Base-by-base conservation (phyloP, 2,888 invertebrate species). In the Parnassius orleans region DNA sequence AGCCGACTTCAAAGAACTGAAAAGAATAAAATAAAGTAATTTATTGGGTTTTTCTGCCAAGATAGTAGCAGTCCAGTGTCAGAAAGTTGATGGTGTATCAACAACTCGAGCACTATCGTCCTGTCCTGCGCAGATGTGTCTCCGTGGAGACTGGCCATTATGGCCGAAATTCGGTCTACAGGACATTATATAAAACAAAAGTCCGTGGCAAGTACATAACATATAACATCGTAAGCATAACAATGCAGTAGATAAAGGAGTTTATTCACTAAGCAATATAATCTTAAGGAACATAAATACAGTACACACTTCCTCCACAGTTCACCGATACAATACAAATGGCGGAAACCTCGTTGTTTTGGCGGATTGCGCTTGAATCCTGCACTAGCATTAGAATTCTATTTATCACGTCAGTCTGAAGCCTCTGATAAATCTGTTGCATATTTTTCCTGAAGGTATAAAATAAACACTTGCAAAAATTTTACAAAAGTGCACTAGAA, bases 401-500 rank as follows among this genome's bases (percentile, higher is more conserved):
- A 57, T 61, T 57, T 57, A 61, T 61, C 61, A 61, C 61, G 61
- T 57, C 61, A 56, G 43, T 41, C 14, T 15, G 51, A 51, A 61
- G 56, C 46, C 46, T 50, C 52, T 61, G 61, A 61, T 61, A 61
- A 57, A 61, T 61, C 56, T 46, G 56, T 46, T 57, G 46, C 61
- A 57, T 61, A 61, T 61, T 57, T 57, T 46, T 52, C 61, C n/a
- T 12, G 33, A 33, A 33, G 24, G 14, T 53, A 15, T 33, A 43
- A 33, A 33, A 53, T 53, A 53, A 53, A 53, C 53, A 53, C 14
- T 53, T 12, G 3, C 41, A 33, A 43, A 42, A 48, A 60, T 60
- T 60, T 60, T 54, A 54, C 14, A 50, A 43, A 50, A 53, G 47
- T 54, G 43, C 42, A 11, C 33, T 53, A 50, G 19, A 60, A 14